Evolutionary conservation across 2,888 invertebrate species (phyloP), one percentile per base, ranked within the genome.

Genomic region (Tinea pellionella): DNA sequence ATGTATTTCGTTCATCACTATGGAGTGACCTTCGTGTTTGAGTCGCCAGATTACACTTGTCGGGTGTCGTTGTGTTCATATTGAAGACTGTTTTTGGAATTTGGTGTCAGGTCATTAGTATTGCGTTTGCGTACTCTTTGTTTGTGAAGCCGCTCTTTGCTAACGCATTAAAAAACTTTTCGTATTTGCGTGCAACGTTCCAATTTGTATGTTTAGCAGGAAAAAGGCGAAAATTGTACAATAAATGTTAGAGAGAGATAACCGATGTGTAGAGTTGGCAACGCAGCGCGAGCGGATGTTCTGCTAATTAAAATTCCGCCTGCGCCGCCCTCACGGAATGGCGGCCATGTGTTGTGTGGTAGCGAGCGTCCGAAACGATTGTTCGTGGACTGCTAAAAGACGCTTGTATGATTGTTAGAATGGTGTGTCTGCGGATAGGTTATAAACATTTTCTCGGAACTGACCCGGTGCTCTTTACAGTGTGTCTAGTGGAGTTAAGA

Each of bases 291-390:
- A 86, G 84, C 87, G 87, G 87, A 87, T 87, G 85, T 87, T 86
- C 87, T 85, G 84, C 84, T 87, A 87, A 87, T 87, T 87, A 87
- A 87, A 86, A 87, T 87, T 87, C 87, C 85, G 87, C 85, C 86
- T 84, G 85, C 78, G 83, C 84, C 86, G 82, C 86, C 86, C 86
- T 86, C 86, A 84, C 86, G 84, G 85, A 85, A 85, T 86, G 84
- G 85, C 80, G 79, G 86, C 86, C 86, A 86, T 86, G 86, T 86
- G 86, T 84, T 83, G 76, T 73, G 76, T 78, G 60, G 61, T 62
- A 62, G 59, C 29, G 24, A 4, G 8, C 41, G 32, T 19, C n/a
- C 29, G 41, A 13, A 18, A 4, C 9, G 13, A 37, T 18, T 58
- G 32, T 59, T 59, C 13, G 37, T 15, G 42, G 57, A 57, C 29